Evolutionary conservation across 2,888 invertebrate species (phyloP), one percentile per base, ranked within the genome.

Genomic region (Drosophila sordidula): DNA sequence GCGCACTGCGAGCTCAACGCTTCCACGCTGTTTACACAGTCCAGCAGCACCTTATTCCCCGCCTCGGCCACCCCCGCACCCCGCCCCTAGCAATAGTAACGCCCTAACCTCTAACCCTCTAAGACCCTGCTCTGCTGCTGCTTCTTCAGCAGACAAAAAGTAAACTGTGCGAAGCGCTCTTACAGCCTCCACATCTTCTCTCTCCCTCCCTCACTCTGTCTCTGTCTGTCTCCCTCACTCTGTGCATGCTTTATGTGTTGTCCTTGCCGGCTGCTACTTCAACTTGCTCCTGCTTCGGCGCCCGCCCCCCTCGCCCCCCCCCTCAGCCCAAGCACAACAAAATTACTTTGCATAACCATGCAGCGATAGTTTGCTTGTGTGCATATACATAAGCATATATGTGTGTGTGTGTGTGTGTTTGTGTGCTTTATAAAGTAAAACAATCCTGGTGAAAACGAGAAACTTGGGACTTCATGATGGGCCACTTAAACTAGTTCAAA

Each of bases 401-500:
- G 46, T 55, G 36, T 34, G 26, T 52, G 32, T 49, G 38, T 49
- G 36, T 49, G 25, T 70, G 45, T 58, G 39, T 80, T 47, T 75
- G 75, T 87, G 70, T 80, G 62, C 57, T 81, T 89, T 86, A 81
- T 86, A 86, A 89, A 86, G 85, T 86, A 89, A 86, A 86, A 86
- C 87, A 86, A 86, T 86, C 89, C 89, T 86, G 85, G 85, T 85
- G 85, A 87, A 86, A 86, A 86, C 85, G 85, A 86, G 85, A 85
- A 85, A 85, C 85, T 85, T 85, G 85, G 85, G 85, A 85, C 85
- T 85, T 89, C 85, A 85, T 85, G 89, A 85, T 85, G 85, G 87
- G 89, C 85, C 89, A 85, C 85, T 85, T 89, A 86, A 86, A 86
- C 85, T 89, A 86, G 85, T 86, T 89, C 85, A 86, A 81, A 84